Evolutionary conservation across 2,113 vertebrate genomes (phyloP), one percentile per base, ranked within the genome.

Genomic region (Odontophorus gujanensis): DNA sequence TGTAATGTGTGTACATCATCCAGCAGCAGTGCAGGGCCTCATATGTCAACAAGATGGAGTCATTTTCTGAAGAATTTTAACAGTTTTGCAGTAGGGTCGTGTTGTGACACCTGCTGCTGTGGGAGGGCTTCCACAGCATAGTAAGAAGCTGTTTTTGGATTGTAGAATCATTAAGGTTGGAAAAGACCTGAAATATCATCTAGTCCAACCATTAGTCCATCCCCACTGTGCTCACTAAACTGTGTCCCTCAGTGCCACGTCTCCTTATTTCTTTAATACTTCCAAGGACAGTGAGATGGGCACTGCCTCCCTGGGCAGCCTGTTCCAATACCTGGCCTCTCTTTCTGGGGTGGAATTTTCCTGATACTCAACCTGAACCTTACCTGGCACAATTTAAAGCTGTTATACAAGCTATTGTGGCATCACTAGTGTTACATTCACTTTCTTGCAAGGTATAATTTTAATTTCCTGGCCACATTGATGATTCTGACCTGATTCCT

Each of bases 381-480:
- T 17, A 53, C 51, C 8, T 30, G 26, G 15, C 51, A 3, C 15
- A 53, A 17, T 53, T 28, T 53, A 30, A 53, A 53, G 26, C 26
- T 8, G 1, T 26, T 47, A 8, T 15, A 2, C 32, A 40, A 51
- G 22, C 7, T 36, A 1, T 0, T 38, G 38, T 20, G 28, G 12
- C 8, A 45, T 65, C 6, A 2, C 15, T 15, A 15, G 8, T 93
- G 19, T 42, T 77, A 51, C 11, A 43, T 55, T 89, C 38, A 10
- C 19, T 67, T 63, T 6, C 2, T 30, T 84, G 73, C 24, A 50
- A 50, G 50, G 12, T 7, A 2, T 24, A 16, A 17, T 42, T 83
- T 76, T 73, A 51, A n/a, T 30, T 3, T 5, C 14, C 65, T 65
- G 58, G n/a, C 26, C 45, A 19, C 2, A 1, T 0, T 18, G 32